These are phyloP conservation scores for Aphodius sticticus DNA, from an alignment of 2,888 invertebrate species.

Conservation along the genomic window DNA sequence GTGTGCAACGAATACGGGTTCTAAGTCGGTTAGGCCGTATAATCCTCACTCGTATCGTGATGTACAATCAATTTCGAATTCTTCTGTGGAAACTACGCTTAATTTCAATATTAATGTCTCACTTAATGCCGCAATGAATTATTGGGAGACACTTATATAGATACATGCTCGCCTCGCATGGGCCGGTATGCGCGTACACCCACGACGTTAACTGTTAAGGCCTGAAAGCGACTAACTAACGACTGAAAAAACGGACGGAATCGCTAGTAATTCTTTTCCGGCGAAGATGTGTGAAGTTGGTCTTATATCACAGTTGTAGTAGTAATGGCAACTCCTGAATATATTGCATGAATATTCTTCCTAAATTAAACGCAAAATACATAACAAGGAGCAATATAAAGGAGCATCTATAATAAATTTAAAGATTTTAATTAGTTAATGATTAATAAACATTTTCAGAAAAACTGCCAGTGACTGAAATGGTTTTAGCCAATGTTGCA, in stretches of 20 bases:
- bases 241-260: background rate
- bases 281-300: background rate
- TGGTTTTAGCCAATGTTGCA: no score
- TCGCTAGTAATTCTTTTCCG: background rate
- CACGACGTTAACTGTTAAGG: slow-evolving; percentile 21
- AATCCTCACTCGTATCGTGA: slow-evolving; percentile 23
- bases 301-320: background rate
- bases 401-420: no score
- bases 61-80: slow-evolving; percentile 27
- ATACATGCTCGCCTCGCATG: background rate
- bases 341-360: no score
- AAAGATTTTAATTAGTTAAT: no score
- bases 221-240: slow-evolving; percentile 4
- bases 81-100: slow-evolving; percentile 29
- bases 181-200: slow-evolving; percentile 21
- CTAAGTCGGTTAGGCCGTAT: slow-evolving; percentile 20
- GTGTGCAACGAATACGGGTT: background rate
- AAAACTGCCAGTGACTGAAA: no score
- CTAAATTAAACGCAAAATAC: no score
- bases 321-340: no score
- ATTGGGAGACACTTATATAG: slow-evolving; percentile 21
- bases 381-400: no score
- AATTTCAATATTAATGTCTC: slow-evolving; percentile 38
- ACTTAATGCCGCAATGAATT: slow-evolving; percentile 31
- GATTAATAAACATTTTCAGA: no score